A percentile compares a stretch with the other conserved stretches of the same genome.
Conservation (phyloP, 2,797 vertebrate species). For the Eremophila alpestris region DNA sequence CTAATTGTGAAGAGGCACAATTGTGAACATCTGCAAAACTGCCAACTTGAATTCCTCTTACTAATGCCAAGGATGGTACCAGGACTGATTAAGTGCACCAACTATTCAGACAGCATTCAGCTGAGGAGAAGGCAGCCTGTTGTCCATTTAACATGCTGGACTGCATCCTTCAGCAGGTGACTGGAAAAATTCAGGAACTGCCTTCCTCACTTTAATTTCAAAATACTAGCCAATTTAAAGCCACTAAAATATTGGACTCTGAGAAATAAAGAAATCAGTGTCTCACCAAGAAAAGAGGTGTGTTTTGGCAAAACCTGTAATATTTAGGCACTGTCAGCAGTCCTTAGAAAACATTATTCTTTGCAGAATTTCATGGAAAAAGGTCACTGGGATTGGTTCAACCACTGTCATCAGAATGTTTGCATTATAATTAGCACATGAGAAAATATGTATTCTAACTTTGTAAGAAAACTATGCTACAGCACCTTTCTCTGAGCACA, state of each 20-base stretch:
- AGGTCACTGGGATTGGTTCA: background rate
- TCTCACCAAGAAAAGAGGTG: background rate
- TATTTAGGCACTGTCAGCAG: background rate
- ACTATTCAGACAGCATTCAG: background rate
- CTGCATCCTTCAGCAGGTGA: background rate
- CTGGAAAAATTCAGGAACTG: background rate
- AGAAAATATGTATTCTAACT: background rate
- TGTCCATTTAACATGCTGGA: background rate
- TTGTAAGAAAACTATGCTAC: background rate
- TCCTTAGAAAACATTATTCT: background rate
- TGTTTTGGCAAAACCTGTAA: background rate
- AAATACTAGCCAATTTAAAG: background rate
- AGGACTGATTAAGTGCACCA: background rate
- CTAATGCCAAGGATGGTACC: background rate
- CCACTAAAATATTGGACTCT: background rate
- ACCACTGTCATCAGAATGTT: background rate
- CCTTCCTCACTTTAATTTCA: background rate
- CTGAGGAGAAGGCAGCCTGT: background rate
- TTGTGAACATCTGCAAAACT: background rate
- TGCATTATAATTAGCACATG: background rate
- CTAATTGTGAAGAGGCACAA: background rate
- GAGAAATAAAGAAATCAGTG: background rate
- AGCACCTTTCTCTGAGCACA: background rate
- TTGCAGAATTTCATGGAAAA: background rate
- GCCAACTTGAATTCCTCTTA: background rate